A percentile compares a stretch with the other conserved stretches of the same genome.
Conservation (phyloP, 2,797 vertebrate genomes). For the Lacerta bilineata region DNA sequence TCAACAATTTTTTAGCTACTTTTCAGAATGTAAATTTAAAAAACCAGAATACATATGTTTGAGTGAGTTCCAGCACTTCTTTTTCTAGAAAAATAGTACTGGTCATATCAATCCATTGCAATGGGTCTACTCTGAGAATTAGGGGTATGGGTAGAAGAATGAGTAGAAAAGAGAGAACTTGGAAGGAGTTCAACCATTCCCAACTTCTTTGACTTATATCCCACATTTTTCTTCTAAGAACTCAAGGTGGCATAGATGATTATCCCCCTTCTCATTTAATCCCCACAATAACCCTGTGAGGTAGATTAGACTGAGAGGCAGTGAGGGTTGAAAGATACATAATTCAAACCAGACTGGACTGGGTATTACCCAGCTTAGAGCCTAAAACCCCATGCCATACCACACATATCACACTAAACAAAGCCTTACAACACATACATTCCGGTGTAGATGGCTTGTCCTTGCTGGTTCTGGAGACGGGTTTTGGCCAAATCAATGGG, state of each 20-base stretch:
- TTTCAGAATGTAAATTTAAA: background rate
- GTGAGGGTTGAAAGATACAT: background rate
- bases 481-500: slow-evolving; percentile 94
- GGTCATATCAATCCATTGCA: no score
- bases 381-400: background rate
- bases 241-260: no score
- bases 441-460: slow-evolving; percentile 86
- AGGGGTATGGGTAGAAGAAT: background rate
- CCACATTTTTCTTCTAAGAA: no score
- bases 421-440: slow-evolving; percentile 83
- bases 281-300: no score
- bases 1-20: background rate
- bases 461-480: slow-evolving; percentile 92
- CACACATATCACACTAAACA: background rate
- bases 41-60: background rate
- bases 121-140: background rate
- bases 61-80: background rate
- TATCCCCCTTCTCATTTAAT: no score
- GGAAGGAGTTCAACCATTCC: background rate
- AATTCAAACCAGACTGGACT: background rate
- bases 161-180: background rate
- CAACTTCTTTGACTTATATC: background rate
- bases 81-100: no score
- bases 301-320: no score
- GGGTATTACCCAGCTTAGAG: background rate